A percentile compares a stretch with the other conserved stretches of the same genome.
Conservation (phyloP, 1,140 invertebrate species). For the Camponotus vicinus region DNA sequence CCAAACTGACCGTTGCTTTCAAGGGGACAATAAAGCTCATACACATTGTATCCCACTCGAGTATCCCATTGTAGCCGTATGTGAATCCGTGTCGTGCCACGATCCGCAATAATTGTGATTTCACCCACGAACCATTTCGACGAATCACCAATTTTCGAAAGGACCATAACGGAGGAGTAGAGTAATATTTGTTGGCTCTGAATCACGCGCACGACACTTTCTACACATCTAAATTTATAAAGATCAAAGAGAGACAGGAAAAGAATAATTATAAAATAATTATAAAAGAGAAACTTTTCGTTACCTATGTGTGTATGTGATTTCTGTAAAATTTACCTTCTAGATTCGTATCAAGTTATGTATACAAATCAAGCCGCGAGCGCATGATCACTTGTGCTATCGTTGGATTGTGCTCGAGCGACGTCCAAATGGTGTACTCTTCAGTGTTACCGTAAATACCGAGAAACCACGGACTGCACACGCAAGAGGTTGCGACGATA, state of each 20-base stretch:
- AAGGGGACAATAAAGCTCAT: conserved; percentile 77
- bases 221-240: not conserved
- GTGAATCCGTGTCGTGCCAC: conserved; percentile 66
- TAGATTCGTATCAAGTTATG: not conserved
- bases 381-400: conserved; percentile 34
- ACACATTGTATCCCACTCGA: conserved; percentile 76
- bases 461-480: conserved; percentile 18
- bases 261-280: not conserved
- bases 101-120: conserved; percentile 73
- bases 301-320: not conserved
- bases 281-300: not conserved
- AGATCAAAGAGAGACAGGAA: not conserved
- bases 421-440: conserved; percentile 25
- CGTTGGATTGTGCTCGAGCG: conserved; percentile 10
- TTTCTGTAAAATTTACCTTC: not conserved
- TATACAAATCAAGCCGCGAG: conserved; percentile 24
- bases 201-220: conserved; percentile 25
- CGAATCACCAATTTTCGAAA: conserved; percentile 71
- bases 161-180: conserved; percentile 56
- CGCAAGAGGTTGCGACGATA: conserved; percentile 64
- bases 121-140: conserved; percentile 71
- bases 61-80: conserved; percentile 73
- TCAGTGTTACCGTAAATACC: conserved; percentile 41
- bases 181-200: conserved; percentile 42
- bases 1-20: conserved; percentile 75